phyloP scores from a whole-genome alignment of 2,113 vertebrate species.

The Urocynchramus pylzowi region DNA sequence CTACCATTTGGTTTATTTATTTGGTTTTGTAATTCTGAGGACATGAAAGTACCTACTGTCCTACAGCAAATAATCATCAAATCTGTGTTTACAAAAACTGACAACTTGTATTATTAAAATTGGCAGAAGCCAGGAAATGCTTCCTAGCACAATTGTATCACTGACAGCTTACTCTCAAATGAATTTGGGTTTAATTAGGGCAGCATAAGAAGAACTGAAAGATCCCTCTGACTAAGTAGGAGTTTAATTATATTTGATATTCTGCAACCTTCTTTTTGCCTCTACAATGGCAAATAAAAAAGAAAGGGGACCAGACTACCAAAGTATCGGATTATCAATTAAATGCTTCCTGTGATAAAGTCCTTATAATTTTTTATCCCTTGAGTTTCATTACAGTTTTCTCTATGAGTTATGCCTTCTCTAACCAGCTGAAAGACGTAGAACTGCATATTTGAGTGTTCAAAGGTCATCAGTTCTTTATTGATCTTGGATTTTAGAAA shows the following conservation, averaged over 20 bases:
- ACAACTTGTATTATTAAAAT: slow-evolving; percentile 28
- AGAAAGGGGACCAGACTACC: not conserved
- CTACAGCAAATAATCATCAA: slow-evolving; percentile 13
- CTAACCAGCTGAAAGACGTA: not conserved
- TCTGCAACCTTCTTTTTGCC: not conserved
- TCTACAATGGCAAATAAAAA: slow-evolving; percentile 1
- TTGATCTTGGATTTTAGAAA: not conserved
- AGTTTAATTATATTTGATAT: slow-evolving; percentile 43
- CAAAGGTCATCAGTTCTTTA: not conserved
- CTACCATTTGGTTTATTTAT: not conserved
- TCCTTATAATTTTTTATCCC: not conserved
- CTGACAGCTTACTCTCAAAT: slow-evolving; percentile 39
- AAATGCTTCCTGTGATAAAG: not conserved
- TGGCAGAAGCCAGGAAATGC: slow-evolving; percentile 12
- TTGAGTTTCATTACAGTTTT: not conserved
- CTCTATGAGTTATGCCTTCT: not conserved
- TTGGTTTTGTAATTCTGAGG: slow-evolving; percentile 9
- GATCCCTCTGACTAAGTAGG: slow-evolving; percentile 26
- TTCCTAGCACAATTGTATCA: slow-evolving; percentile 35
- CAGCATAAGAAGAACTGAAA: slow-evolving; percentile 26
- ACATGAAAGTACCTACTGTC: slow-evolving; percentile 6
- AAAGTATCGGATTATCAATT: not conserved
- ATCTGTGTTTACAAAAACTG: slow-evolving; percentile 27
- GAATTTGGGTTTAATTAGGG: slow-evolving; percentile 50
- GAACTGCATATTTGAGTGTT: not conserved